Evolutionary conservation across 2,888 invertebrate species (phyloP).

Genomic region (Aromia moschata): DNA sequence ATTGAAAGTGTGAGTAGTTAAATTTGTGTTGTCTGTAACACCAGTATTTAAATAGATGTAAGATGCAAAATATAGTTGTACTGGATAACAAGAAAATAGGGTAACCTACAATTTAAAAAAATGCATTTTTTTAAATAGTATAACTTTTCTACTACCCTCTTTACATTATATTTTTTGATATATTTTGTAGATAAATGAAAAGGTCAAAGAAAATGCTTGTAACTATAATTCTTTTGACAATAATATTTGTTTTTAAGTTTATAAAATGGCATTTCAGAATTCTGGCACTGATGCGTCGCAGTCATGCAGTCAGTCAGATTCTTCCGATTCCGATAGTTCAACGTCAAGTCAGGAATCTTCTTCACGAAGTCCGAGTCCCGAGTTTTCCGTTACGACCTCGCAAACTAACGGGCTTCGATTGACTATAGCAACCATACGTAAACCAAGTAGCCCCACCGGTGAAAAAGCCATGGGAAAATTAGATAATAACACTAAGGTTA

Average conservation of each 20-base stretch:
- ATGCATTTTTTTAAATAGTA: too few relatives aligned
- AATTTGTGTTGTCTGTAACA: too few relatives aligned
- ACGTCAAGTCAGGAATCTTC: slow-evolving; percentile 60
- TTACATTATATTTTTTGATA: too few relatives aligned
- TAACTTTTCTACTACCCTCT: too few relatives aligned
- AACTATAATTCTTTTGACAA: background rate
- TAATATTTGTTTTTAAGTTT: background rate
- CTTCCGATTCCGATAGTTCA: slow-evolving; percentile 61
- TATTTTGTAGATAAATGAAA: too few relatives aligned
- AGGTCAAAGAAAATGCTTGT: too few relatives aligned
- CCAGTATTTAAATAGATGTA: too few relatives aligned
- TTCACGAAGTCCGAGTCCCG: slow-evolving; percentile 60
- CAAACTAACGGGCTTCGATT: slow-evolving; percentile 70
- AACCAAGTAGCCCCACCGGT: slow-evolving; percentile 61
- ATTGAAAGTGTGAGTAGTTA: too few relatives aligned
- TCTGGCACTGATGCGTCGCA: slow-evolving; percentile 63
- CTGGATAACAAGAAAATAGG: too few relatives aligned
- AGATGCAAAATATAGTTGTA: too few relatives aligned
- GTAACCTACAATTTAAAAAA: too few relatives aligned
- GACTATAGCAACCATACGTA: slow-evolving; percentile 70
- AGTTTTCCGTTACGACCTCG: slow-evolving; percentile 71
- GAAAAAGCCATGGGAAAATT: slow-evolving; percentile 58
- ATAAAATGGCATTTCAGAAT: slow-evolving; percentile 61
- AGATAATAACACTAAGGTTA: slow-evolving; percentile 48
- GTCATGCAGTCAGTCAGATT: slow-evolving; percentile 61